Percentiles rank a stretch among this genome's conserved stretches.
Conservation (phyloP, 2,113 vertebrate species). For the Trichomycterus rosablanca region DNA sequence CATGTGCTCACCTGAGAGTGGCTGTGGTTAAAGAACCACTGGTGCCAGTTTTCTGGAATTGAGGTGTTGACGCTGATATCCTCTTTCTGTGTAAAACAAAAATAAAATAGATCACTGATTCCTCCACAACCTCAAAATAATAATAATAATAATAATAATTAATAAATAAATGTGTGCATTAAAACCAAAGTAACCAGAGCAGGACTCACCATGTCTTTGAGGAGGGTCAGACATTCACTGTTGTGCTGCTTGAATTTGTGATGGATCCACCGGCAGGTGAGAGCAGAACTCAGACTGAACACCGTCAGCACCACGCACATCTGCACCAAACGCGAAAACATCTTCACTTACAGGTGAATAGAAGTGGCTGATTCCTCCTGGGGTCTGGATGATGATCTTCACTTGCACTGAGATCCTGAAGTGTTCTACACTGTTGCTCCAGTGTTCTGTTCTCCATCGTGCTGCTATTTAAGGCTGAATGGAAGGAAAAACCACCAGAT, state of each 20-base stretch:
- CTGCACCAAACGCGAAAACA: constrained; percentile 25
- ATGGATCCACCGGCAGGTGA: constrained; percentile 58
- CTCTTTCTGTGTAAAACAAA: constrained; percentile 11
- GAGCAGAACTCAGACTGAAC: constrained; percentile 28
- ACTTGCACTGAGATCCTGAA: too few species aligned
- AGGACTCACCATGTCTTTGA: constrained; percentile 55
- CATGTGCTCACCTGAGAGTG: constrained; percentile 42
- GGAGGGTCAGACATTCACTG: constrained; percentile 25
- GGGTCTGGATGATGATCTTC: too few species aligned
- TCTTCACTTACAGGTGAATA: neutral
- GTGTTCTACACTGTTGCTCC: too few species aligned
- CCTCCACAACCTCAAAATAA: too few species aligned
- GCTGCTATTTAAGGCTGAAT: too few species aligned
- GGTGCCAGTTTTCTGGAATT: constrained; percentile 26
- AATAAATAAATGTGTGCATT: too few species aligned
- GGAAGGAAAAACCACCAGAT: too few species aligned
- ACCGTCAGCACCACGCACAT: constrained; percentile 43
- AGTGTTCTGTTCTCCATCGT: too few species aligned
- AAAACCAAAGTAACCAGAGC: too few species aligned
- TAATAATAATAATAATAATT: too few species aligned
- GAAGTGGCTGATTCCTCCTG: too few species aligned
- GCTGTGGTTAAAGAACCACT: constrained; percentile 23
- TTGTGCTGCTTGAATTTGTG: constrained; percentile 48
- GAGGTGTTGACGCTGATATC: constrained; percentile 40
- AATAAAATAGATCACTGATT: neutral